These are phyloP conservation scores for Parus major DNA, from an alignment of 2,113 vertebrate species.

Conservation along the genomic window DNA sequence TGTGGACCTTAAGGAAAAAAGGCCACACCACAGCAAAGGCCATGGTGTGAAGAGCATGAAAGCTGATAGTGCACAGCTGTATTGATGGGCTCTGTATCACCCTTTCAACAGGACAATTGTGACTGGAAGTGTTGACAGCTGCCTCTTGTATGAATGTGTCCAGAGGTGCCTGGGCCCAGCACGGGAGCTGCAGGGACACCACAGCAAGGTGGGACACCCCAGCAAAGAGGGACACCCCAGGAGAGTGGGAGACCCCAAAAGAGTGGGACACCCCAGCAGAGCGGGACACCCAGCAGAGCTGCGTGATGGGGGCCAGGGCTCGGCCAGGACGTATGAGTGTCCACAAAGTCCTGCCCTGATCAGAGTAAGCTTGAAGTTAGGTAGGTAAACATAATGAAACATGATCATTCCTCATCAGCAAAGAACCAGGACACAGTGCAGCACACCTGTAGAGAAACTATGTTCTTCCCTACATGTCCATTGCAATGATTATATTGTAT, in stretches of 20 bases:
- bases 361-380: not conserved
- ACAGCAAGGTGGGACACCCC: too few species aligned
- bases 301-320: too few species aligned
- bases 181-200: not conserved
- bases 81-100: not conserved
- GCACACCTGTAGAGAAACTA: not conserved
- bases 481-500: not conserved
- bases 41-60: not conserved
- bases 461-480: not conserved
- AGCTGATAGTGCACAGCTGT: not conserved
- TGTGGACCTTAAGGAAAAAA: not conserved
- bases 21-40: not conserved
- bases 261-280: too few species aligned
- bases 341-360: not conserved
- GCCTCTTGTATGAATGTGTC: too few species aligned
- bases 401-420: not conserved
- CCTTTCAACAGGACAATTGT: rapidly evolving
- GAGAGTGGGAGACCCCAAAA: too few species aligned
- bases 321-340: rapidly evolving
- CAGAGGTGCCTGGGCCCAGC: not conserved
- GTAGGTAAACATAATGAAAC: not conserved
- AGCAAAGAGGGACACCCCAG: too few species aligned
- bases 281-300: rapidly evolving
- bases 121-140: not conserved
- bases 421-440: not conserved